Evolutionary conservation across 2,113 vertebrate species (phyloP).

Genomic region (Carollia perspicillata): DNA sequence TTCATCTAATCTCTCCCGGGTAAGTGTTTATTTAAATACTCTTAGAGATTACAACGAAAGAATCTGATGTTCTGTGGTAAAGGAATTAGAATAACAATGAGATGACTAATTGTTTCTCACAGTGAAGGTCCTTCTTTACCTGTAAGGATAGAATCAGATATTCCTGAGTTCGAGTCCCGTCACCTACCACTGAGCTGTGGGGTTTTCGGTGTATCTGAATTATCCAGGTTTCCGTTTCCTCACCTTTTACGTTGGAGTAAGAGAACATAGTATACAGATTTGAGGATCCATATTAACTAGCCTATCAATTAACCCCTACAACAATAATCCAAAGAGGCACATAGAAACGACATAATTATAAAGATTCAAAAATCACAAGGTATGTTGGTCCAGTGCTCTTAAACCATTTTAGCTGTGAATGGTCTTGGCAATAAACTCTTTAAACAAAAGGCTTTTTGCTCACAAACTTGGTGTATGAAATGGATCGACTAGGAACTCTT

Average conservation of each 20-base stretch:
- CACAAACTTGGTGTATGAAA: not conserved
- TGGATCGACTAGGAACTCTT: not conserved
- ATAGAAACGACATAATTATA: not conserved
- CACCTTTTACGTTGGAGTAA: not conserved
- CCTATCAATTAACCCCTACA: not conserved
- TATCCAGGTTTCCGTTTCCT: not conserved
- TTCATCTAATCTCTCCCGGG: conserved; percentile 91
- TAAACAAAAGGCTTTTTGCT: not conserved
- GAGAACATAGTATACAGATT: not conserved
- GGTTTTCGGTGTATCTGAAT: not conserved
- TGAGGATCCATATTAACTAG: not conserved
- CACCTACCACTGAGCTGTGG: not conserved
- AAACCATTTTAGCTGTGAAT: not conserved
- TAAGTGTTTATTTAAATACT: conserved; percentile 82
- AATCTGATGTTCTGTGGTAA: not conserved
- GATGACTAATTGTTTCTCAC: not conserved
- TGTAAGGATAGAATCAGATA: not conserved
- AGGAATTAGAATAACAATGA: not conserved
- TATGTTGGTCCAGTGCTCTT: not conserved
- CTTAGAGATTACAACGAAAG: not conserved
- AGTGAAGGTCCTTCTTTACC: conserved; percentile 14
- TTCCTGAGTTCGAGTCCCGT: not conserved
- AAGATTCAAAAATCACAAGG: not conserved
- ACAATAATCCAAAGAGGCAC: not conserved
- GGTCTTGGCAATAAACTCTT: not conserved